Conservation (phyloP, 1,140 invertebrate genomes). For the Pseudomyrmex cubaensis region DNA sequence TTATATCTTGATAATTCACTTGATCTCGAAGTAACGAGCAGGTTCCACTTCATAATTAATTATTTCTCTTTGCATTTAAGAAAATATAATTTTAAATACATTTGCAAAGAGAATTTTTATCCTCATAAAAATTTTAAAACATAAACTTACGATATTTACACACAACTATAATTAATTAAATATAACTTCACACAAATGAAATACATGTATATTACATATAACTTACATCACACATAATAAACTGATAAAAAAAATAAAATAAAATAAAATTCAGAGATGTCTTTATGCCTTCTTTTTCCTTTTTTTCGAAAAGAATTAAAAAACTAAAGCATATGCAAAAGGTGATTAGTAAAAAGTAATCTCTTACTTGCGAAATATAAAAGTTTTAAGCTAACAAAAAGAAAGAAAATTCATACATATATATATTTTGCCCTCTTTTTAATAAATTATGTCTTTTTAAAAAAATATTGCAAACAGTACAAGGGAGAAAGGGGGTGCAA, state of each 20-base stretch:
- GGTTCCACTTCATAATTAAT: no score
- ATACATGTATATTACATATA: no score
- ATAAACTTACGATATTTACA: conserved; percentile 11
- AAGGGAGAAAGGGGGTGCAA: background rate
- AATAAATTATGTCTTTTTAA: background rate
- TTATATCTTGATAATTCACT: no score
- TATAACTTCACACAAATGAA: no score
- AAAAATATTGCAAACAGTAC: conserved; percentile 37
- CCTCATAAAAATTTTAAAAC: conserved; percentile 3
- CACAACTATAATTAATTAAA: no score
- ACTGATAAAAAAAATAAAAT: background rate
- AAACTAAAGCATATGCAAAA: conserved; percentile 26
- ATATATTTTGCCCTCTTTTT: background rate
- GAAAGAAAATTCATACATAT: background rate
- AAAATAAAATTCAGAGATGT: conserved; percentile 1
- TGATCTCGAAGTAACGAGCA: no score
- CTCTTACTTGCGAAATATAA: conserved; percentile 4
- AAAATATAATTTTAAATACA: background rate
- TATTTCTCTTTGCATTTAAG: background rate
- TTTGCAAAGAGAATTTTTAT: background rate
- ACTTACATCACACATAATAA: no score
- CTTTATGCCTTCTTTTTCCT: background rate
- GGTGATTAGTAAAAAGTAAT: background rate
- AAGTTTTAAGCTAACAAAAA: conserved; percentile 1
- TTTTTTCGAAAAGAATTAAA: background rate